These are phyloP conservation scores for Lerema accius DNA, from an alignment of 1,140 invertebrate species.

Conservation along the genomic window DNA sequence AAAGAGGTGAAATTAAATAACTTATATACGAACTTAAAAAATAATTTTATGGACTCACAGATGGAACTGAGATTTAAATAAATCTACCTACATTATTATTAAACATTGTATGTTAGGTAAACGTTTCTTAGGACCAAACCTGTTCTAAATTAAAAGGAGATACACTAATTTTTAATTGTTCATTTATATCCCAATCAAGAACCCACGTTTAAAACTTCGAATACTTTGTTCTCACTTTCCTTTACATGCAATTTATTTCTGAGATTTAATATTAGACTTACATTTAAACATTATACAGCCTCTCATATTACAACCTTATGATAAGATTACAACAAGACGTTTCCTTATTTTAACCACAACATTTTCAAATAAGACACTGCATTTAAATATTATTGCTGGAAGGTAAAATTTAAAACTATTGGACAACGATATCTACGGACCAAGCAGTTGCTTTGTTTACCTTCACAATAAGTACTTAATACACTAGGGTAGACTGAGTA, in stretches of 20 bases:
- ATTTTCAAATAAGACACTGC: constrained; percentile 70
- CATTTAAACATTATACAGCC: constrained; percentile 60
- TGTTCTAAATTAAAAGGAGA: too few relatives aligned
- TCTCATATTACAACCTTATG: constrained; percentile 69
- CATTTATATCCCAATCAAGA: not conserved
- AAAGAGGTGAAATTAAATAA: not conserved
- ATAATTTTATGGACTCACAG: not conserved
- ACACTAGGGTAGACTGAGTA: too few relatives aligned
- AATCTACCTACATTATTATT: too few relatives aligned
- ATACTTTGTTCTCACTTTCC: constrained; percentile 1
- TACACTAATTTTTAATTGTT: not conserved
- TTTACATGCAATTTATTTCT: constrained; percentile 6
- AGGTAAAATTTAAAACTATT: constrained; percentile 26
- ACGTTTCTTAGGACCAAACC: not conserved
- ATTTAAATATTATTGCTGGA: constrained; percentile 69
- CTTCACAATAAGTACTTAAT: constrained; percentile 35
- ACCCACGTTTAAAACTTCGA: not conserved
- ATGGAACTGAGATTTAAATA: not conserved
- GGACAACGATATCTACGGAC: not conserved
- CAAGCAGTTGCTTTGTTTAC: not conserved
- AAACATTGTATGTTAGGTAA: too few relatives aligned
- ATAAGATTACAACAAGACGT: constrained; percentile 60
- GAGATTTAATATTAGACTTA: constrained; percentile 17
- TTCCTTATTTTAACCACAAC: constrained; percentile 67
- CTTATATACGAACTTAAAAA: not conserved